These are phyloP conservation scores for Tympanoctomys barrerae DNA, from an alignment of 2,797 vertebrate genomes.

Conservation along the genomic window DNA sequence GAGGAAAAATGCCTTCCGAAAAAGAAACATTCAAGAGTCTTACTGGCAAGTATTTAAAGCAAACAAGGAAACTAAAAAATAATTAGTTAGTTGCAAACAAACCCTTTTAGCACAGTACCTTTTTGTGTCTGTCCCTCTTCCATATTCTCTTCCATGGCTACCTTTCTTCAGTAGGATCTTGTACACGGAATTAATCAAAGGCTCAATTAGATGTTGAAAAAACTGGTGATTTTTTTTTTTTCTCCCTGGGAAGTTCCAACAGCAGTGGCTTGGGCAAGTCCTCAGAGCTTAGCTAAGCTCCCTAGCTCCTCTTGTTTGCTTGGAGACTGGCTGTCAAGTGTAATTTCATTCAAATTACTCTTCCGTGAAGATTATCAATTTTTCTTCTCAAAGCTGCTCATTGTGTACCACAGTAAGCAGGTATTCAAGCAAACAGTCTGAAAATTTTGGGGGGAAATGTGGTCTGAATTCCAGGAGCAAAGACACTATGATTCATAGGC, in stretches of 20 bases:
- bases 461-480: conserved; percentile 84
- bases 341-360: conserved; percentile 96
- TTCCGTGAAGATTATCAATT: conserved; percentile 93
- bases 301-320: conserved; percentile 89
- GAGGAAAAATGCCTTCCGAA: conserved; percentile 71
- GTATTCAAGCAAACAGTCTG: conserved; percentile 90
- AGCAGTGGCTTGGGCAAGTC: conserved; percentile 89
- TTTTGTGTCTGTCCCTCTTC: conserved; percentile 99
- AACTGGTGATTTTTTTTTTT: conserved; percentile 79
- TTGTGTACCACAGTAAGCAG: conserved; percentile 92
- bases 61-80: conserved; percentile 81
- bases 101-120: conserved; percentile 91
- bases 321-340: conserved; percentile 95
- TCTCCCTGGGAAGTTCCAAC: conserved; percentile 86
- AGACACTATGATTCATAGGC: conserved; percentile 79
- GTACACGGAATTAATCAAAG: conserved; percentile 89
- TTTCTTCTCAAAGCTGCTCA: conserved; percentile 94
- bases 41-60: conserved; percentile 80
- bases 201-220: conserved; percentile 88
- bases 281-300: conserved; percentile 89
- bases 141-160: conserved; percentile 99
- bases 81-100: conserved; percentile 79
- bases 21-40: conserved; percentile 74
- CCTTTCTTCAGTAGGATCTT: conserved; percentile 88
- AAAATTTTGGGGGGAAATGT: conserved; percentile 87